A percentile compares a stretch with the other conserved stretches of the same genome.
These are phyloP conservation scores for Lapara coniferarum DNA, from an alignment of 2,888 invertebrate genomes.

Conservation along the genomic window DNA sequence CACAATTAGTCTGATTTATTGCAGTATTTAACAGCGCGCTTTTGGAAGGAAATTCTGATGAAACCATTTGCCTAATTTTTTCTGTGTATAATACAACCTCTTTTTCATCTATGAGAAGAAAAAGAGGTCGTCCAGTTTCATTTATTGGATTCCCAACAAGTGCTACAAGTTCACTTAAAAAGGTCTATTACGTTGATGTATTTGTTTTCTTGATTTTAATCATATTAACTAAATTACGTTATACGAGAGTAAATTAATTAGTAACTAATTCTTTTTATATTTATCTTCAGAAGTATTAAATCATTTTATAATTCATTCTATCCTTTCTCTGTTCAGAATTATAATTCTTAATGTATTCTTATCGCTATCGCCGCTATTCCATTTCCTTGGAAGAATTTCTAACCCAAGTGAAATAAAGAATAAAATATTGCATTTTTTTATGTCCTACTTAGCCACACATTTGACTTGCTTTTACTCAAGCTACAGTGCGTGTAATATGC, in stretches of 20 bases:
- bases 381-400: neutral
- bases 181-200: neutral
- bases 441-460: too few species aligned
- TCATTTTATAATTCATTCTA: neutral
- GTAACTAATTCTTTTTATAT: too few species aligned
- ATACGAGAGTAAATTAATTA: neutral
- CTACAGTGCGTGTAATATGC: too few species aligned
- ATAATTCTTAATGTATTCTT: slow-evolving; percentile 7
- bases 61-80: neutral
- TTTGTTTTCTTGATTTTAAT: neutral
- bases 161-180: neutral
- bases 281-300: neutral
- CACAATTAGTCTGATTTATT: too few species aligned
- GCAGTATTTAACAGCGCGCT: neutral
- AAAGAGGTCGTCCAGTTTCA: neutral
- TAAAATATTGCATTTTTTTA: too few species aligned
- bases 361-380: neutral
- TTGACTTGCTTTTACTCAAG: too few species aligned
- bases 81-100: slow-evolving; percentile 4
- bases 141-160: slow-evolving; percentile 2
- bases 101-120: neutral
- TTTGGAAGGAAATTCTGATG: neutral
- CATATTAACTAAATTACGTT: neutral
- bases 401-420: neutral
- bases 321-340: neutral